Percentiles rank a stretch among this genome's conserved stretches.
Conservation (phyloP, 2,797 vertebrate genomes). For the Poecilia wingei region DNA sequence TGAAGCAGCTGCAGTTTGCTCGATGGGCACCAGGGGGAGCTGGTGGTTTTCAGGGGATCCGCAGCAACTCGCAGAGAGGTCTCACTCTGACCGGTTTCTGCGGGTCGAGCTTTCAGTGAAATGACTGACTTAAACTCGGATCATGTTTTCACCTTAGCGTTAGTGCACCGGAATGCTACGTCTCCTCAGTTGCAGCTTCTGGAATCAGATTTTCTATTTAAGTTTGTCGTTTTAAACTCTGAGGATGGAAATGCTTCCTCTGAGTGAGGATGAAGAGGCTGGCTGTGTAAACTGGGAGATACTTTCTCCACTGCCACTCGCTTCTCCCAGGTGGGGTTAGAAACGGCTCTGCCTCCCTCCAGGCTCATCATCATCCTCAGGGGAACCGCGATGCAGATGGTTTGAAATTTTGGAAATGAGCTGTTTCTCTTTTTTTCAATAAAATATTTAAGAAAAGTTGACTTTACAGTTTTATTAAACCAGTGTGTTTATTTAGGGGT, state of each 20-base stretch:
- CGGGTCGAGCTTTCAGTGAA: neutral
- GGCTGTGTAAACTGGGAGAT: neutral
- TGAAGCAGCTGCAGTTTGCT: neutral
- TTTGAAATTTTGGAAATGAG: slow-evolving; percentile 77
- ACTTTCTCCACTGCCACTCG: neutral
- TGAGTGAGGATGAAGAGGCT: neutral
- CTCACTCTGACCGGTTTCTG: neutral
- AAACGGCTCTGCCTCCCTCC: neutral
- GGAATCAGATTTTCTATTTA: neutral
- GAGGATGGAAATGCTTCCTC: neutral
- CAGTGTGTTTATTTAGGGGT: too few relatives aligned
- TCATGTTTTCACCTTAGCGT: slow-evolving; percentile 37
- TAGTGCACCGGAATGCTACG: slow-evolving; percentile 50
- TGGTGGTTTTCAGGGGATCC: neutral
- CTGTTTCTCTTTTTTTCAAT: slow-evolving; percentile 78
- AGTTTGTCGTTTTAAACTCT: neutral
- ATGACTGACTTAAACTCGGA: neutral
- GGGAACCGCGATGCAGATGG: slow-evolving; percentile 80
- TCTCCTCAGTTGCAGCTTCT: slow-evolving; percentile 45
- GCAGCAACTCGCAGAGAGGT: neutral
- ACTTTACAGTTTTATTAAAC: too few relatives aligned
- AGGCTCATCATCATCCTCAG: slow-evolving; percentile 5
- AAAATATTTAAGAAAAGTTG: slow-evolving; percentile 81
- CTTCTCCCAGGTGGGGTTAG: neutral
- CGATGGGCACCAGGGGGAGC: neutral